A percentile compares a stretch with the other conserved stretches of the same genome.
Conservation (phyloP, 2,113 vertebrate species). For the Donacobius atricapilla region DNA sequence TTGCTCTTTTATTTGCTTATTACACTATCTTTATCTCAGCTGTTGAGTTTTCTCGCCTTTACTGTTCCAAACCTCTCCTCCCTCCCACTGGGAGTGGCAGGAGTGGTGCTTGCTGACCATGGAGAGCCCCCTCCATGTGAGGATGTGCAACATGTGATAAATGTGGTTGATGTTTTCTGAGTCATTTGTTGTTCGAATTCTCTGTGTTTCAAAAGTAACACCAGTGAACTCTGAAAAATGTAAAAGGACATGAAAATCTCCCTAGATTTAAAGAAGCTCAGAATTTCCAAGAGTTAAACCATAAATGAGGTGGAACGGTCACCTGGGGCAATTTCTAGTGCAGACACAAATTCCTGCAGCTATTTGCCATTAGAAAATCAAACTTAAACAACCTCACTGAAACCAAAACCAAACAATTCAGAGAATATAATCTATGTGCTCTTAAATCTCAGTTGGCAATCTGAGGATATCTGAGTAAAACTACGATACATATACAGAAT, state of each 20-base stretch:
- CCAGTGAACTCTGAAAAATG: neutral
- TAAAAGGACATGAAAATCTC: neutral
- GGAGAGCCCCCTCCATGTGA: neutral
- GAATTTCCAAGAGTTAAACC: neutral
- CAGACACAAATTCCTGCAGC: neutral
- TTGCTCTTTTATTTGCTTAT: neutral
- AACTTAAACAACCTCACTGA: neutral
- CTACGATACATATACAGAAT: neutral
- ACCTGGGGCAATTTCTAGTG: neutral
- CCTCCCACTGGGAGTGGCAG: neutral
- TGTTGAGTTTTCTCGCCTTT: neutral
- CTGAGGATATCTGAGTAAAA: neutral
- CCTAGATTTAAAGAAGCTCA: neutral
- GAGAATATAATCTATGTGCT: neutral
- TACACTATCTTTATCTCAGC: neutral
- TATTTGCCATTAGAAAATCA: neutral
- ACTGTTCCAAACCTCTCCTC: neutral
- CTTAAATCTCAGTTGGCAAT: neutral
- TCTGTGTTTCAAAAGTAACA: neutral
- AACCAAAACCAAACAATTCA: neutral
- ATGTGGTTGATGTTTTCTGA: neutral
- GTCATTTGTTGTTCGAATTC: neutral
- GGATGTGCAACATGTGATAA: neutral
- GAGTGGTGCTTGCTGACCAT: neutral
- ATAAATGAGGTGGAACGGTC: neutral